These are phyloP conservation scores for Meloe dianella DNA, from an alignment of 2,888 invertebrate genomes.

Conservation along the genomic window DNA sequence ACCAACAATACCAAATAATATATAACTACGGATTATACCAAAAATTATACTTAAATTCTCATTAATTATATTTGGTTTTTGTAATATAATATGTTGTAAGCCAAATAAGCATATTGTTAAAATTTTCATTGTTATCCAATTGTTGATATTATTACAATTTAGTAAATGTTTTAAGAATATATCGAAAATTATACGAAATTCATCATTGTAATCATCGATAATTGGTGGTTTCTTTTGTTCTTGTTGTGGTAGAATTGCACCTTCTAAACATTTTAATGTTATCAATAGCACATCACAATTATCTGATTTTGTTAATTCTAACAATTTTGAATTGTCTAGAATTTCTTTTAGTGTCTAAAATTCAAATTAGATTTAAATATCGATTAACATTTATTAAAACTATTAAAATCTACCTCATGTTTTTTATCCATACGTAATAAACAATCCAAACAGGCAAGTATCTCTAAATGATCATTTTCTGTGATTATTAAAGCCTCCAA, in stretches of 20 bases:
- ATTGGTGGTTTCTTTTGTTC: conserved; percentile 20
- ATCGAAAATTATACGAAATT: conserved; percentile 42
- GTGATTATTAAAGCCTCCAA: conserved; percentile 46
- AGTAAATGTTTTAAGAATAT: conserved; percentile 31
- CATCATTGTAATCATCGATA: not conserved
- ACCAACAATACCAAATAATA: conserved; percentile 62
- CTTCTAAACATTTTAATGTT: conserved; percentile 53
- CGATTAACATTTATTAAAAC: not conserved
- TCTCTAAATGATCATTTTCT: conserved; percentile 48
- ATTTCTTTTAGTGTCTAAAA: conserved; percentile 44
- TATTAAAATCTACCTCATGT: conserved; percentile 14
- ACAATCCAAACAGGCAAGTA: conserved; percentile 55
- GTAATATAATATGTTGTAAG: conserved; percentile 52
- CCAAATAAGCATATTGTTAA: conserved; percentile 58
- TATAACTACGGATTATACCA: conserved; percentile 65
- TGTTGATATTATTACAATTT: conserved; percentile 51
- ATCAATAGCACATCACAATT: conserved; percentile 41
- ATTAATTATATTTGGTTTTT: conserved; percentile 50
- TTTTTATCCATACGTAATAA: conserved; percentile 42
- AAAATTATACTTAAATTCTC: conserved; percentile 62
- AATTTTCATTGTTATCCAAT: conserved; percentile 53
- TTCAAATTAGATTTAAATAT: not conserved
- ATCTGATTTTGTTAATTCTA: conserved; percentile 27
- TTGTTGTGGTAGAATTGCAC: conserved; percentile 36
- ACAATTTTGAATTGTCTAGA: conserved; percentile 33